Evolutionary conservation across 2,888 invertebrate species (phyloP).

Genomic region (Thymelicus lineola): DNA sequence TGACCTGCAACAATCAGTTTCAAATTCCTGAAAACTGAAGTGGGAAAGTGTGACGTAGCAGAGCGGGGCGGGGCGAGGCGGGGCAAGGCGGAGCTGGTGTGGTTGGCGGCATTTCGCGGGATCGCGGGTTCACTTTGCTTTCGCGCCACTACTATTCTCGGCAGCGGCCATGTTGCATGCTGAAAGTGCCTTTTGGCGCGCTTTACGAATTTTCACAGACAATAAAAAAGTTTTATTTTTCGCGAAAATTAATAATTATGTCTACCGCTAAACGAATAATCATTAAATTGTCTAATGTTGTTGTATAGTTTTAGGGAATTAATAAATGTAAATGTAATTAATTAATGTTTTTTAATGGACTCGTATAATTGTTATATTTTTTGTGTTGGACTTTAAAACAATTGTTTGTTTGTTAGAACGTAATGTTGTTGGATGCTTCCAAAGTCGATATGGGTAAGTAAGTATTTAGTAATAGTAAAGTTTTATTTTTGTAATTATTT

Average conservation of each 20-base stretch:
- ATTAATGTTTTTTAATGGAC: too few species aligned
- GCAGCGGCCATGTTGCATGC: slow-evolving; percentile 40
- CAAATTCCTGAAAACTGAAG: too few species aligned
- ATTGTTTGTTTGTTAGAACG: slow-evolving; percentile 1
- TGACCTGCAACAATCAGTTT: too few species aligned
- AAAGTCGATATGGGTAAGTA: slow-evolving; percentile 40
- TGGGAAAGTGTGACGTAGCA: not conserved
- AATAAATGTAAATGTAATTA: too few species aligned
- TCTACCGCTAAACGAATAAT: not conserved
- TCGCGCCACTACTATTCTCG: slow-evolving; percentile 62
- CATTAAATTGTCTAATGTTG: not conserved
- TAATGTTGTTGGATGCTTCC: slow-evolving; percentile 38
- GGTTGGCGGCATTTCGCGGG: slow-evolving; percentile 42
- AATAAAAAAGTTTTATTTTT: slow-evolving; percentile 41
- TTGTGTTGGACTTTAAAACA: slow-evolving; percentile 20
- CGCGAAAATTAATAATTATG: not conserved
- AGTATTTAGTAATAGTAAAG: not conserved
- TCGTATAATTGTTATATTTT: slow-evolving; percentile 6
- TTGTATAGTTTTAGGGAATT: slow-evolving; percentile 10
- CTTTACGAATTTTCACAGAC: slow-evolving; percentile 34
- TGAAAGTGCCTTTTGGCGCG: slow-evolving; percentile 28
- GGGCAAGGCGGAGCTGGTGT: not conserved
- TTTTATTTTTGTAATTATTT: not conserved
- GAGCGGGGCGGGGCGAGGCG: not conserved
- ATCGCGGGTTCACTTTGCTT: slow-evolving; percentile 47